These are phyloP conservation scores for Diplolepis rosae DNA, from an alignment of 2,888 invertebrate genomes.

Conservation along the genomic window DNA sequence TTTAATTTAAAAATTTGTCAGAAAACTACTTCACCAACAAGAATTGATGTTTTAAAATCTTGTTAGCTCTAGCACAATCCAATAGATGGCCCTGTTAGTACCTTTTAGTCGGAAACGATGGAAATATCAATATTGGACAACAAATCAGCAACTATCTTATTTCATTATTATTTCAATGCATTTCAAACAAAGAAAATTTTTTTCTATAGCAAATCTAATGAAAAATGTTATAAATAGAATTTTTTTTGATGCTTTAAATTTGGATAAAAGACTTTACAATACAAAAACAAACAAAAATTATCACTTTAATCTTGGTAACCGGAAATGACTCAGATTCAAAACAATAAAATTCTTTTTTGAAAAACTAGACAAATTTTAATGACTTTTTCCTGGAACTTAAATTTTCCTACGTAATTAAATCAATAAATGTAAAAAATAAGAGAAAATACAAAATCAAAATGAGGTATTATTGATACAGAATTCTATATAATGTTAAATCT, in stretches of 20 bases:
- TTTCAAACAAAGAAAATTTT: conserved; percentile 41
- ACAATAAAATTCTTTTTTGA: background rate
- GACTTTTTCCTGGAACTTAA: background rate
- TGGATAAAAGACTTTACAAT: background rate
- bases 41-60: no score
- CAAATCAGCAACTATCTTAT: conserved; percentile 51
- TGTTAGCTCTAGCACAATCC: background rate
- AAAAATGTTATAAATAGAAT: background rate
- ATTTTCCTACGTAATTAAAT: background rate
- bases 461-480: background rate
- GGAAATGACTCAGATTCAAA: background rate
- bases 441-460: conserved; percentile 13
- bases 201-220: background rate
- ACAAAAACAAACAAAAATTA: background rate
- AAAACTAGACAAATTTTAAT: background rate
- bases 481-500: background rate
- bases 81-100: background rate
- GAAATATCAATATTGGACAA: conserved; percentile 59
- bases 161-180: background rate
- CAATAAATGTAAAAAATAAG: background rate
- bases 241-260: background rate
- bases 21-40: background rate
- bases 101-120: conserved; percentile 40
- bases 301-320: background rate
- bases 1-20: background rate